These are phyloP conservation scores for Anthoscopus minutus DNA, from an alignment of 2,113 vertebrate species.

Conservation along the genomic window DNA sequence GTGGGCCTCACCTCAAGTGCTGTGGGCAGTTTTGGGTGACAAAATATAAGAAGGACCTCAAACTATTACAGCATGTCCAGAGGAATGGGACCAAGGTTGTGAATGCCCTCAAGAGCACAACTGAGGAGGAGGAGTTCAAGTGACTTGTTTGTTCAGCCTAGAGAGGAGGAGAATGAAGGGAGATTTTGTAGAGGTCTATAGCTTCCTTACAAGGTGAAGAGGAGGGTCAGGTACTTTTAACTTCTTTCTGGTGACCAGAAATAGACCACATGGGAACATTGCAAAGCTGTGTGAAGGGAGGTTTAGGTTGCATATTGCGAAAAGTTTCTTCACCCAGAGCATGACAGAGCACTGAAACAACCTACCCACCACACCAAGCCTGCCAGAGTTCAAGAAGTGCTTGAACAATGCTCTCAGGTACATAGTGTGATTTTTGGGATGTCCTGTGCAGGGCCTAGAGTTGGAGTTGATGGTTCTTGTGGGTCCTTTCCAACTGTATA, in stretches of 20 bases:
- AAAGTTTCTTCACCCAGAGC: background rate
- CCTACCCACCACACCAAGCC: background rate
- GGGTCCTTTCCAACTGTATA: background rate
- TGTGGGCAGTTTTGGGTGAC: background rate
- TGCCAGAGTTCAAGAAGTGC: background rate
- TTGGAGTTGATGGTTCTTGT: background rate
- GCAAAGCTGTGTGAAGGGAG: background rate
- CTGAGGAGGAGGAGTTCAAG: background rate
- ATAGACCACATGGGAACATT: fast-evolving
- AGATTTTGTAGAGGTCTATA: background rate
- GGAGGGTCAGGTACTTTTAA: background rate
- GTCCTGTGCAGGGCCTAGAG: background rate
- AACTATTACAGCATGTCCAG: background rate
- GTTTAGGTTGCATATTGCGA: background rate
- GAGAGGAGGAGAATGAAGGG: background rate
- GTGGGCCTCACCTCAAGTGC: background rate
- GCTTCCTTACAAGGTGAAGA: background rate
- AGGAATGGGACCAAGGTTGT: background rate
- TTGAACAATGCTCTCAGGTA: background rate
- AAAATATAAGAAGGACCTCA: background rate
- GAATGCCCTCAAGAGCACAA: background rate
- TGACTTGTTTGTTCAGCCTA: background rate
- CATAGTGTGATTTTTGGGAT: background rate
- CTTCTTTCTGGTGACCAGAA: background rate
- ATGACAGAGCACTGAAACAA: background rate